These are phyloP conservation scores for Novumbra hubbsi DNA, from an alignment of 2,797 vertebrate genomes.

Conservation along the genomic window DNA sequence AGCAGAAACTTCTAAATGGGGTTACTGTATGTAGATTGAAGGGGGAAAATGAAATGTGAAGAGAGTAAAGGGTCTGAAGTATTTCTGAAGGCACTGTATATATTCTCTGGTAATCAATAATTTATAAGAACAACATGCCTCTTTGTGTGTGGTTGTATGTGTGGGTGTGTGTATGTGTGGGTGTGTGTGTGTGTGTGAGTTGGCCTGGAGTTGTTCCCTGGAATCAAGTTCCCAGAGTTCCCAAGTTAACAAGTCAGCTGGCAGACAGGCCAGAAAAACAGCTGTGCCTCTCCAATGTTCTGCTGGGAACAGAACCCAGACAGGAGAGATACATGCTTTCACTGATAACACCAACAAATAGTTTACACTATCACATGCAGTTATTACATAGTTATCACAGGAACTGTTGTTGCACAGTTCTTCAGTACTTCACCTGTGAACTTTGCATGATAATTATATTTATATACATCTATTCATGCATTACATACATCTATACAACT, in stretches of 20 bases:
- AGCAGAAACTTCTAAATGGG: too few relatives aligned
- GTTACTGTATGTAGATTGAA: too few relatives aligned
- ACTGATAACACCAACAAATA: conserved; percentile 61
- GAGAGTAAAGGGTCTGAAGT: too few relatives aligned
- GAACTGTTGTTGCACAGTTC: conserved; percentile 18
- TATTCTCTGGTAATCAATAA: too few relatives aligned
- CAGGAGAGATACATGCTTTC: conserved; percentile 36
- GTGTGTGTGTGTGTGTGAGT: conserved; percentile 25
- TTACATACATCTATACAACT: neutral
- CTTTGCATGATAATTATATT: neutral
- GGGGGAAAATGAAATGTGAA: too few relatives aligned
- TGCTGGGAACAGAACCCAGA: conserved; percentile 40
- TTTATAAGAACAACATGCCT: too few relatives aligned
- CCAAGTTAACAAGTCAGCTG: conserved; percentile 67
- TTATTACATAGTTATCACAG: conserved; percentile 24
- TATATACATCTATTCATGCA: neutral
- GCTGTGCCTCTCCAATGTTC: conserved; percentile 61
- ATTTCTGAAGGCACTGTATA: too few relatives aligned
- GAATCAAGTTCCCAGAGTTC: conserved; percentile 60
- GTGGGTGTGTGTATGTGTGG: conserved; percentile 8
- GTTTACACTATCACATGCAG: conserved; percentile 7
- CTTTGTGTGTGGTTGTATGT: neutral
- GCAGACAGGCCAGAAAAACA: conserved; percentile 62
- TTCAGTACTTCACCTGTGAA: neutral
- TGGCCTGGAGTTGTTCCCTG: conserved; percentile 64